phyloP scores from a whole-genome alignment of 2,113 vertebrate species.

The Peromyscus leucopus region DNA sequence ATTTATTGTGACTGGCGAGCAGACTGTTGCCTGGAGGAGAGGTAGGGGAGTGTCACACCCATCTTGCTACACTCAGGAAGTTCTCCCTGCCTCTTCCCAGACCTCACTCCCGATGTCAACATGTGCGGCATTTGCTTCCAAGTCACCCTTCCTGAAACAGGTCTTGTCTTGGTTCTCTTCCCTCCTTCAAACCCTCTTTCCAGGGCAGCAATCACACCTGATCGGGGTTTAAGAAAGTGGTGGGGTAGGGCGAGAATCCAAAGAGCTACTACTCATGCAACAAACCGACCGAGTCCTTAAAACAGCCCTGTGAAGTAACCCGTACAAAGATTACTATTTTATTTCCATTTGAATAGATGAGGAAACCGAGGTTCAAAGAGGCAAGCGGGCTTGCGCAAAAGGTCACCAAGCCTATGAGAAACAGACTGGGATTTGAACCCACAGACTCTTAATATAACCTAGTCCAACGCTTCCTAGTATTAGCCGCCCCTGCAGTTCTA shows the following conservation, averaged over 20 bases:
- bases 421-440: neutral
- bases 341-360: neutral
- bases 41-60: neutral
- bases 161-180: neutral
- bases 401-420: conserved; percentile 37
- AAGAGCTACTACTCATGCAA: neutral
- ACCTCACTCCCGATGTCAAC: conserved; percentile 13
- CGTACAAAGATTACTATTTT: neutral
- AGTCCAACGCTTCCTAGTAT: neutral
- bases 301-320: neutral
- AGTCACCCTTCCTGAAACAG: neutral
- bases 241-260: conserved; percentile 49
- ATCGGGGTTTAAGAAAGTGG: neutral
- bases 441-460: neutral
- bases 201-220: neutral
- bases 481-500: neutral
- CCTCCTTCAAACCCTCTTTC: neutral
- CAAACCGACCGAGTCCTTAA: conserved; percentile 21
- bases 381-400: conserved; percentile 46
- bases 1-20: neutral
- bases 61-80: neutral
- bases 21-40: neutral
- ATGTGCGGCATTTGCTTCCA: neutral
- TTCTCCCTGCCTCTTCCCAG: neutral
- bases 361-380: conserved; percentile 22